Base-by-base conservation (phyloP, 2,888 invertebrate species). In the Rhagium mordax region DNA sequence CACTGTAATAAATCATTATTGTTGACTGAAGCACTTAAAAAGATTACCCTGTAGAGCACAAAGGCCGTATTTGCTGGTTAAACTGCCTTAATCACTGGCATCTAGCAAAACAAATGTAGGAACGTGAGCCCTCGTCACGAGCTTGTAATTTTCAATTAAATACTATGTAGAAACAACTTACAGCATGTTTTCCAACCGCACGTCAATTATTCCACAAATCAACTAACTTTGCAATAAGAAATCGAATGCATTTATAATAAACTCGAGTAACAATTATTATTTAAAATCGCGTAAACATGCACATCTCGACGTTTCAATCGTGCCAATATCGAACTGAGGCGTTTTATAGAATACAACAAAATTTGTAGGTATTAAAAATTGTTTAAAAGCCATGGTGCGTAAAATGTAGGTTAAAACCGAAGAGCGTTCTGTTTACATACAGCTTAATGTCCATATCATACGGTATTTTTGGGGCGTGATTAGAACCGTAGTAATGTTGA, bases 351-450 rank as follows among this genome's bases (percentile, higher is more conserved):
- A 57, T 53, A 53, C 48, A 29, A 67, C 47, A 74, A 65, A 70
- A 60, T 67, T 70, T 55, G 67, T n/a, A n/a, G n/a, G n/a, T 73
- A 71, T 77, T 70, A 69, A 72, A 74, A 74, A 77, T 70, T 67
- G 51, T 66, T 62, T 33, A 27, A 76, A 81, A 76, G 61, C 72
- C 53, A 57, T 69, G 70, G 68, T 48, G 72, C 75, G 70, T 67
- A 76, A 78, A 74, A 78, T 72, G 53, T 78, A 65, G 78, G 75
- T 75, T 74, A 74, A 53, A 51, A 18, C 33, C 47, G 59, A 51
- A 65, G 66, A 55, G 49, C 68, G 48, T 49, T 68, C 68, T 29
- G 68, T 66, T 70, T 62, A 29, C 48, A 24, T 61, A 27, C 4
- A 18, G 57, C 20, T 15, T 15, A 33, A 49, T 16, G 1, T 8